Conservation (phyloP, 2,113 vertebrate genomes). For the Nicator chloris region DNA sequence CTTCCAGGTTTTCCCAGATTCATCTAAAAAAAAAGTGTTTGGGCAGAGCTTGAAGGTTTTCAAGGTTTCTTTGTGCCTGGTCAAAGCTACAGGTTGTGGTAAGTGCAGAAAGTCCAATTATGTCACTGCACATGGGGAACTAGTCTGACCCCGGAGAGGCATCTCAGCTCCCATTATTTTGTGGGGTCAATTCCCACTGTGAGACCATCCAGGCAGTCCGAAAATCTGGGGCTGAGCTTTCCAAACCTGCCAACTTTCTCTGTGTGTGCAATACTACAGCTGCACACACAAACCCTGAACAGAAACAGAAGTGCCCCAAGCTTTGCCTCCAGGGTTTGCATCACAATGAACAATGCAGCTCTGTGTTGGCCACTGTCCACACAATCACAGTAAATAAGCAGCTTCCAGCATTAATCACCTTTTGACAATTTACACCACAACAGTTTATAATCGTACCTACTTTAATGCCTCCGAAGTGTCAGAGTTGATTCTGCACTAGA, state of each 20-base stretch:
- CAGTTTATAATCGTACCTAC: neutral
- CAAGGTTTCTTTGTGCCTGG: neutral
- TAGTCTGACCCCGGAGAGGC: neutral
- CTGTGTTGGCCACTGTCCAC: neutral
- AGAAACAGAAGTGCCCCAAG: neutral
- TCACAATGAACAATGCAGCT: neutral
- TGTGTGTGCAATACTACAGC: neutral
- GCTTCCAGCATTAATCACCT: neutral
- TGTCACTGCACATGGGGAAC: neutral
- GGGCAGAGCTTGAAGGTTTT: neutral
- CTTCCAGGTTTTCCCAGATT: neutral
- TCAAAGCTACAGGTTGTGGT: neutral
- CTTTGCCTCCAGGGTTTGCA: neutral
- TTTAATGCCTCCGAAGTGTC: neutral
- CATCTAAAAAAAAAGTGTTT: neutral
- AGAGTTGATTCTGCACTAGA: neutral
- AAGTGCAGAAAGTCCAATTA: neutral
- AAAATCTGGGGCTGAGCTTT: neutral
- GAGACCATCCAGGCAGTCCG: neutral
- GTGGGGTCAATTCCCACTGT: neutral
- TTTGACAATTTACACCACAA: neutral
- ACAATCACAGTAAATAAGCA: neutral
- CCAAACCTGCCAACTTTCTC: neutral
- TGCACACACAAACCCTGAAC: neutral
- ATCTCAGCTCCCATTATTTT: neutral